Conservation (phyloP, 2,888 invertebrate species). For the Limnephilus lunatus region DNA sequence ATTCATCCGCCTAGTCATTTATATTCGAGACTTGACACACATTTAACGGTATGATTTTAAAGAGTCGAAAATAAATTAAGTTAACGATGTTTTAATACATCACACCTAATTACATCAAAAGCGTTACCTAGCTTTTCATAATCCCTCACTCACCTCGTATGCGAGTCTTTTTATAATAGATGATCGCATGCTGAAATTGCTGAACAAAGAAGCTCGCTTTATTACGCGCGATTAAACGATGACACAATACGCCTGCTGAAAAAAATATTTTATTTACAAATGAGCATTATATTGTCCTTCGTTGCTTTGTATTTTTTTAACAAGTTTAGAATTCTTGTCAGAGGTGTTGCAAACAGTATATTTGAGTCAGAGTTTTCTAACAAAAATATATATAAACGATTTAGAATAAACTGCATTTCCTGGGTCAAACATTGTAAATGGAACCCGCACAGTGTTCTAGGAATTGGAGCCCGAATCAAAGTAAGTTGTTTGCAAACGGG, state of each 20-base stretch:
- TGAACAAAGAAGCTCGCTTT: neutral
- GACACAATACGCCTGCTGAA: neutral
- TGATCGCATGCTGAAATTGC: neutral
- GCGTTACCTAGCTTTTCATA: neutral
- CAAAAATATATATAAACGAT: neutral
- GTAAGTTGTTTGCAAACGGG: neutral
- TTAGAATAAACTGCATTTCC: neutral
- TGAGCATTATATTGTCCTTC: neutral
- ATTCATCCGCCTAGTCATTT: conserved; percentile 25
- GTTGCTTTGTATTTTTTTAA: neutral
- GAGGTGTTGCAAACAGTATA: neutral
- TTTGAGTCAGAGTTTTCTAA: neutral
- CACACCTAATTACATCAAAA: neutral
- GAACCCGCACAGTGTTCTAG: neutral
- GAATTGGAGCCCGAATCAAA: neutral
- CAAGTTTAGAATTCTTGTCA: neutral
- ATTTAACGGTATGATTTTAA: conserved; percentile 30
- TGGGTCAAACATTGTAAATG: neutral
- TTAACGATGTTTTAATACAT: neutral
- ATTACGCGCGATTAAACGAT: neutral
- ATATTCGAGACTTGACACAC: conserved; percentile 40
- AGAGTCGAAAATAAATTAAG: neutral
- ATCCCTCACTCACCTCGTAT: neutral
- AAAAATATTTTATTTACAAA: neutral
- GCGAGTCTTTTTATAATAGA: neutral